Evolutionary conservation across 2,113 vertebrate species (phyloP).

Genomic region (Chaenogobius annularis): DNA sequence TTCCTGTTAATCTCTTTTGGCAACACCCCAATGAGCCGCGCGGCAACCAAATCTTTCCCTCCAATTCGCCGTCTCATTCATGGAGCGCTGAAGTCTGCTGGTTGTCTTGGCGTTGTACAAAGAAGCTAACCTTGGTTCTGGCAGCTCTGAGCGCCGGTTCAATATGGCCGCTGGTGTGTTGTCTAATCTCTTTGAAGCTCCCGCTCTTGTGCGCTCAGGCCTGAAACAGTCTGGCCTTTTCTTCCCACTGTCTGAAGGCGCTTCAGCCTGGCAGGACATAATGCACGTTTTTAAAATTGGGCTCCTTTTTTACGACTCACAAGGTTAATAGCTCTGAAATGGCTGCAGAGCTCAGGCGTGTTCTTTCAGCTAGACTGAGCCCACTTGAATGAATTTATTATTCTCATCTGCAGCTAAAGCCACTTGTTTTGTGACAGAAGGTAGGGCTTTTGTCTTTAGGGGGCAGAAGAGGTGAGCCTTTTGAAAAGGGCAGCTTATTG

Average conservation of each 20-base stretch:
- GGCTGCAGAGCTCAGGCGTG: conserved; percentile 56
- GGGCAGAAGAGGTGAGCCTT: conserved; percentile 78
- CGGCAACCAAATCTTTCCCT: conserved; percentile 69
- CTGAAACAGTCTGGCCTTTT: conserved; percentile 70
- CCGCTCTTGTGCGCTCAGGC: conserved; percentile 63
- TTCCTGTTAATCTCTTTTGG: conserved; percentile 73
- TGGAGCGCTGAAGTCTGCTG: conserved; percentile 49
- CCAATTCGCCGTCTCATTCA: conserved; percentile 59
- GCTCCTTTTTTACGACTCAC: conserved; percentile 62
- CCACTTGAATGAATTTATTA: conserved; percentile 75
- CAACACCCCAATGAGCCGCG: conserved; percentile 66
- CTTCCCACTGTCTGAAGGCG: conserved; percentile 71
- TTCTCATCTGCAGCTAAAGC: conserved; percentile 67
- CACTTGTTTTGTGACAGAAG: conserved; percentile 64
- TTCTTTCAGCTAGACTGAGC: conserved; percentile 61
- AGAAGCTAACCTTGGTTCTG: conserved; percentile 69
- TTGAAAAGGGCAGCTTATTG: conserved; percentile 65
- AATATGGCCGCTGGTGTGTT: conserved; percentile 61
- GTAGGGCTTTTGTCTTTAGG: conserved; percentile 75
- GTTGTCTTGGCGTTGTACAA: conserved; percentile 62
- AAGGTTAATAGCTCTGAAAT: conserved; percentile 75
- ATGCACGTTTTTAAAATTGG: conserved; percentile 75
- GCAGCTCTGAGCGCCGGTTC: conserved; percentile 65
- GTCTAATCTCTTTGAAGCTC: conserved; percentile 74
- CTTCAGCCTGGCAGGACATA: conserved; percentile 70